Conservation (phyloP, 2,113 vertebrate species). For the Xiphophorus couchianus region DNA sequence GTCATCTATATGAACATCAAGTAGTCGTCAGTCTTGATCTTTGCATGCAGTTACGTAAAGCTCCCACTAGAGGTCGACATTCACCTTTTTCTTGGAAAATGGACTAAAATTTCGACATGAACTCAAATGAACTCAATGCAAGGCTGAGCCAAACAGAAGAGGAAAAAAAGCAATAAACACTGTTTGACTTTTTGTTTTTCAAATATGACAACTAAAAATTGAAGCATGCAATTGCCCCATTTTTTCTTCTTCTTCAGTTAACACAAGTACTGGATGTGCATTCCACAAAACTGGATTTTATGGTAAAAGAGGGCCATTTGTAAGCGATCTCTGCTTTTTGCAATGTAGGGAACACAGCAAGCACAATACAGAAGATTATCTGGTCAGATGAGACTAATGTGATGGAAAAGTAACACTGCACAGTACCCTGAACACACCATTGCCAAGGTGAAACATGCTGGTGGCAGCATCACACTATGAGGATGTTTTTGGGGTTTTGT, state of each 20-base stretch:
- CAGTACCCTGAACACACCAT: neutral
- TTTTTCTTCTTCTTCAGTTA: too few relatives aligned
- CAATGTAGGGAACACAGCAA: neutral
- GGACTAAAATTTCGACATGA: neutral
- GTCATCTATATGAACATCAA: conserved; percentile 23
- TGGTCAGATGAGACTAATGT: neutral
- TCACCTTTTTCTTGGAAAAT: neutral
- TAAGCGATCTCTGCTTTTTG: too few relatives aligned
- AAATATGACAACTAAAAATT: too few relatives aligned
- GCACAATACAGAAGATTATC: neutral
- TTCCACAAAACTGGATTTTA: too few relatives aligned
- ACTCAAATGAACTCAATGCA: neutral
- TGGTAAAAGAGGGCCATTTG: too few relatives aligned
- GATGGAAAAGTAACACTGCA: neutral
- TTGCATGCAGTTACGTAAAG: neutral
- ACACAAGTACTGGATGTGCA: too few relatives aligned
- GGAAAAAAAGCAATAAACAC: neutral
- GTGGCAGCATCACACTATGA: neutral
- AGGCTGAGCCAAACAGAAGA: neutral
- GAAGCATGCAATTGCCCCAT: too few relatives aligned
- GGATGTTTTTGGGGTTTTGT: too few relatives aligned
- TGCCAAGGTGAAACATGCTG: neutral
- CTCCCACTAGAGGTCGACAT: conserved; percentile 47
- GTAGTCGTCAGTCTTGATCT: conserved; percentile 8
- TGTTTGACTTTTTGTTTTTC: neutral